phyloP scores from a whole-genome alignment of 2,113 vertebrate species.

The Oreochromis tanganicae region DNA sequence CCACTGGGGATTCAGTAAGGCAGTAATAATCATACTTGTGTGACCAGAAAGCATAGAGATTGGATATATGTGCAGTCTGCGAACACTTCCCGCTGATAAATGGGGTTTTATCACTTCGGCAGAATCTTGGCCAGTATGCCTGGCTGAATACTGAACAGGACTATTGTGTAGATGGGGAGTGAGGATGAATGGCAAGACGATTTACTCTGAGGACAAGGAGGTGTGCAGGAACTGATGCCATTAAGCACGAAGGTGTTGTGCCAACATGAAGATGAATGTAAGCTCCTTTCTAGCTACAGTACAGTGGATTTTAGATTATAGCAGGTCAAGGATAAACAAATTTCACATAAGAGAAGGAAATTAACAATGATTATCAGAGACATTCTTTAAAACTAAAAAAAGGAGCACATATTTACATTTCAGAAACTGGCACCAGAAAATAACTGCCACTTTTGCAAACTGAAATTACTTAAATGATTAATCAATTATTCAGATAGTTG shows the following conservation, averaged over 20 bases:
- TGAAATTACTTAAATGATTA: neutral
- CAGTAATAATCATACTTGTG: conserved; percentile 31
- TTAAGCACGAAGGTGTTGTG: neutral
- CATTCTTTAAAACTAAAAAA: neutral
- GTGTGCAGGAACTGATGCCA: neutral
- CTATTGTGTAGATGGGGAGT: conserved; percentile 2
- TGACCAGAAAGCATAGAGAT: conserved; percentile 33
- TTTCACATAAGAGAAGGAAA: neutral
- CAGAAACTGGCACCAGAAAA: neutral
- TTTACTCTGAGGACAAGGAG: neutral
- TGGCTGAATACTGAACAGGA: conserved; percentile 41
- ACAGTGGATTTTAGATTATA: neutral
- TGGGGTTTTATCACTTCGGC: conserved; percentile 35
- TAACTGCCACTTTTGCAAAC: neutral
- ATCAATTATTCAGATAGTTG: neutral
- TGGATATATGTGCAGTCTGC: conserved; percentile 35
- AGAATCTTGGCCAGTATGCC: conserved; percentile 12
- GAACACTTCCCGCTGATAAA: conserved; percentile 46
- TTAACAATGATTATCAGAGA: neutral
- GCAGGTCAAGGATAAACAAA: neutral
- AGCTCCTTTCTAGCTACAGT: neutral
- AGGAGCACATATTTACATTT: neutral
- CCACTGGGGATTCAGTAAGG: conserved; percentile 24
- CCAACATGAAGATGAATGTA: neutral
- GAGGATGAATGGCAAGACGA: conserved; percentile 2